Evolutionary conservation across 2,113 vertebrate species (phyloP), one percentile per base, ranked within the genome.

Genomic region (Aphyosemion australe): DNA sequence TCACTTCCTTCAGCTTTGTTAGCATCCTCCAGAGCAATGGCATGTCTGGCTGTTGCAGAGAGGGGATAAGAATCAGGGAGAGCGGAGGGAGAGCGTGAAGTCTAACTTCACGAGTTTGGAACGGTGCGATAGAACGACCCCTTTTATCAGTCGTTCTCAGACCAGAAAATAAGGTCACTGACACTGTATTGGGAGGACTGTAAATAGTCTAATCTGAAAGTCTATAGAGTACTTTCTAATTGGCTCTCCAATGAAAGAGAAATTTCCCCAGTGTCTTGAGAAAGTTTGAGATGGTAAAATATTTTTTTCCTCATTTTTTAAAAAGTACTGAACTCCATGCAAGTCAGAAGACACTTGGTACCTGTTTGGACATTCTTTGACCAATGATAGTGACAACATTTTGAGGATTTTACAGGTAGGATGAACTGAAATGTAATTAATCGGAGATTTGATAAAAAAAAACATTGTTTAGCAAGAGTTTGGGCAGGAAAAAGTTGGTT

Each of bases 1-100:
- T 75, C 54, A 76, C 79, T 84, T 77, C 78, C 78, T 66, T 61
- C 65, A 73, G 72, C 78, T 87, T 83, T 87, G 80, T 86, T 57
- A 62, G 61, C 42, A 34, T 65, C 80, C 82, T 80, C 47, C 8
- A 18, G 67, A 72, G 76, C 65, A 43, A 15, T 45, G 56, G 55
- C 67, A 15, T 62, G 78, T 74, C 72, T 57, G 64, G 20, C 68
- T 62, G 74, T 72, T 80, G 80, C 69, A 66, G 48, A 11, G 55
- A 20, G 60, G 55, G 69, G 79, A 87, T 88, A 88, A 80, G 58
- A 72, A 89, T 87, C 81, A 54, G 43, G 59, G 15, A 64, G 70
- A 47, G 68, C 65, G 46, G 54, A 54, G 58, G 63, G 12, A 74
- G 70, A 68, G 65, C 42, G 31, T n/a, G 6, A 42, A 58, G 66